Conservation (phyloP, 2,113 vertebrate species). For the Mohoua ochrocephala region DNA sequence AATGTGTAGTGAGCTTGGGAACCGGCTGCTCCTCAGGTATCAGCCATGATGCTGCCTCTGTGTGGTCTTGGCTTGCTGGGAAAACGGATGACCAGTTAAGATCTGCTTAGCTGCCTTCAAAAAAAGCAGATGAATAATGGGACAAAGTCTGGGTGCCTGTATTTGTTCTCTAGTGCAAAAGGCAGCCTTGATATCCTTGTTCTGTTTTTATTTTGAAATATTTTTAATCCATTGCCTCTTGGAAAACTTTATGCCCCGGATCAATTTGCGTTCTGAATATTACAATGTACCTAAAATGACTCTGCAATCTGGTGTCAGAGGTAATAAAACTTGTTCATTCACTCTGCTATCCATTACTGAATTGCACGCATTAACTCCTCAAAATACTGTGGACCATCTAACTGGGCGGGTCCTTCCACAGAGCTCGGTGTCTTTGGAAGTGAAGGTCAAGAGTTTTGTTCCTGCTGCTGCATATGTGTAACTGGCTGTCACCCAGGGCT, state of each 20-base stretch:
- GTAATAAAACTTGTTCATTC: not conserved
- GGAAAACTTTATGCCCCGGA: not conserved
- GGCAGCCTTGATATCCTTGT: not conserved
- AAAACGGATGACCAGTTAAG: not conserved
- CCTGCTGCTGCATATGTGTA: not conserved
- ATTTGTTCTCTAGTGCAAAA: not conserved
- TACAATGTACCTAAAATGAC: not conserved
- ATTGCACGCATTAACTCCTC: not conserved
- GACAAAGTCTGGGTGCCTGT: not conserved
- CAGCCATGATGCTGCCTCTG: not conserved
- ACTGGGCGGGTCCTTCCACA: not conserved
- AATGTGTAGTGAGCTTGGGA: not conserved
- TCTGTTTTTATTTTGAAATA: not conserved
- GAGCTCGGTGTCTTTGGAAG: not conserved
- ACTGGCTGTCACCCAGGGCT: not conserved
- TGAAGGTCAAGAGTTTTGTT: not conserved
- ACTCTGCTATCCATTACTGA: not conserved
- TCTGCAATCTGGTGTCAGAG: not conserved
- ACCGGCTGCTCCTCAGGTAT: not conserved
- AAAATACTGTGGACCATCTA: not conserved
- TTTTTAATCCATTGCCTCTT: not conserved
- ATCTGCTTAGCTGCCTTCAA: not conserved
- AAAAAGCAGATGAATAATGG: not conserved
- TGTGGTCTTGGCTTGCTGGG: rapidly evolving
- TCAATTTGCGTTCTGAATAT: not conserved